Base-by-base conservation (phyloP, 2,797 vertebrate genomes). In the Yasuhikotakia modesta region DNA sequence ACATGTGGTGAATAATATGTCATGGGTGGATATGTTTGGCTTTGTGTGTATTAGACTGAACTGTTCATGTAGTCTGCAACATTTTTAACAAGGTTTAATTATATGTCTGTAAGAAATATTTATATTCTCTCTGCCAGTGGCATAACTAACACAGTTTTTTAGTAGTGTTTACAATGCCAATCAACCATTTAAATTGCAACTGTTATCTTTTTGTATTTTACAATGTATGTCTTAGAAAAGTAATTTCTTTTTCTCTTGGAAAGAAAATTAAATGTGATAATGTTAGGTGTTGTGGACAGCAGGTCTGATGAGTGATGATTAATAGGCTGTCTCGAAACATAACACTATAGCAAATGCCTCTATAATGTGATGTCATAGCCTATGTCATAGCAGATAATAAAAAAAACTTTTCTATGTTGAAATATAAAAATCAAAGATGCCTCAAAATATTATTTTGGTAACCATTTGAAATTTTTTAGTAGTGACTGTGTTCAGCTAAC, bases 51-150 rank as follows among this genome's bases (percentile, higher is more conserved):
- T 12, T 30, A 60, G 8, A 57, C 16, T 50, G 27, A 50, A 63
- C 46, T 21, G 14, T 16, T 45, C 10, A 64, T 61, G 72, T 71
- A 75, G 76, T 79, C 8, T 53, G 43, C 0, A 67, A 21, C 39
- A 14, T 53, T 63, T 19, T 24, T 32, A 58, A 14, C 4, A 22
- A 4, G 27, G 19, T 69, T 70, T 11, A 11, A 12, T 39, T 52
- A 13, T 19, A 22, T 71, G 70, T 52, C 67, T 27, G 2, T 7
- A 45, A 3, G 0, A 5, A 8, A 13, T 39, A 24, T 70, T n/a
- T 45, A 27, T 52, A 65, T 58, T 4, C 5, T 46, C 17, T 60
- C 12, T 52, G 19, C 39, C 1, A 53, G 14, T 52, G 6, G 48
- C 50, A 4, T 53, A 24, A 43, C 57, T 24, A 71, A 60, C 27